Base-by-base conservation (phyloP, 2,888 invertebrate species). In the Ochropacha duplaris region DNA sequence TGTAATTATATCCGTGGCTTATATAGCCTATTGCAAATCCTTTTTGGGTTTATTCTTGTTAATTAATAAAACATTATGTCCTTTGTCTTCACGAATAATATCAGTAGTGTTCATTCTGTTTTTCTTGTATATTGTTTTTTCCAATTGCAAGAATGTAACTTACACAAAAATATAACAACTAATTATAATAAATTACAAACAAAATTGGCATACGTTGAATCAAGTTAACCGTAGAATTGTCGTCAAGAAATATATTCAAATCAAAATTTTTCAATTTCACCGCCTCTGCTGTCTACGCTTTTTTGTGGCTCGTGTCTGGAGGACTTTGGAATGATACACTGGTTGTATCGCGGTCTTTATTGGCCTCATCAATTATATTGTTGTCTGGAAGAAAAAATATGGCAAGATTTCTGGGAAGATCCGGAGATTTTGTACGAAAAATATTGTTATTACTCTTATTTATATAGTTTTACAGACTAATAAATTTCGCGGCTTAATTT, bases 281-380 rank as follows among this genome's bases (percentile, higher is more conserved):
- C 66, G 60, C 63, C 61, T 74, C 68, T 66, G 65, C 61, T 71
- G 69, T 75, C 69, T 71, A 65, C 61, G 51, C 57, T 68, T 71
- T 65, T 71, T 71, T 59, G 36, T 36, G 36, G 59, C 58, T 64
- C 68, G 55, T 62, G 79, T 80, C 81, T 81, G 75, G 80, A 83
- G 81, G 82, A 75, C 79, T 79, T 79, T 73, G 65, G 63, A 76
- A 80, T 83, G 81, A 85, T 86, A 86, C 83, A 84, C 79, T 78
- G 74, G 61, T 58, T 66, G 64, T 73, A 72, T 81, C 60, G 72
- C 73, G 60, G 68, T 66, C 60, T 68, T 77, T 66, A 74, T 73
- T 67, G 51, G 68, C 50, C 44, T 63, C 63, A 75, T 79, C 59
- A 71, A 66, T 72, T 69, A 62, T 62, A 39, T 62, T 57, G 52